These are phyloP conservation scores for Corythornis madagascariensis DNA, from an alignment of 2,113 vertebrate genomes.

Conservation along the genomic window DNA sequence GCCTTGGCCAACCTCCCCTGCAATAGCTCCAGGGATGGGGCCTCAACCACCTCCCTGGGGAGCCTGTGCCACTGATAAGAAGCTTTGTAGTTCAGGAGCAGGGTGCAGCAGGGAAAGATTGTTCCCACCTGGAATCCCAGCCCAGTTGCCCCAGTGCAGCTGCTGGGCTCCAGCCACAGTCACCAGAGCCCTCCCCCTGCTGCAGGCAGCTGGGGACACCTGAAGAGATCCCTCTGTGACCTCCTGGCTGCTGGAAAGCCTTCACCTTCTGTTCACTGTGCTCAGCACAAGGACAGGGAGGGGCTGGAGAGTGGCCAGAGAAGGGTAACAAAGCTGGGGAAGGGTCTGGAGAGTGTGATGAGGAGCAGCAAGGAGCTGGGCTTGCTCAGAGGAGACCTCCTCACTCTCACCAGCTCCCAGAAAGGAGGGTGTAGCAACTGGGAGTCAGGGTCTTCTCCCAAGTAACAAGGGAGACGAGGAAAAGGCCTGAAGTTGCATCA, in stretches of 20 bases:
- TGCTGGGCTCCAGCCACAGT: not conserved
- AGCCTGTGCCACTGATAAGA: no score
- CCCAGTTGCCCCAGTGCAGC: not conserved
- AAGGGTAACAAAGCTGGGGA: not conserved
- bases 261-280: not conserved
- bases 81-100: no score
- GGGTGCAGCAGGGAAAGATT: no score
- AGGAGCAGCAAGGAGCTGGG: not conserved
- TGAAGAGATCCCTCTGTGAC: accelerated
- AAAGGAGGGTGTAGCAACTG: not conserved
- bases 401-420: not conserved
- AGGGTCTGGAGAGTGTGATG: not conserved
- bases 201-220: not conserved
- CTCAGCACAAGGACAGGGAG: not conserved
- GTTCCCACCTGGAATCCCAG: not conserved
- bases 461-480: not conserved
- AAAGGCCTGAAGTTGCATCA: not conserved
- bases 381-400: not conserved
- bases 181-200: no score
- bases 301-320: no score
- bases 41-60: no score
- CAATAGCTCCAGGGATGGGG: no score
- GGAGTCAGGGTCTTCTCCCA: not conserved
- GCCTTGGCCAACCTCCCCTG: no score
- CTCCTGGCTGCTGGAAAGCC: not conserved